Conservation (phyloP, 2,888 invertebrate genomes). For the Pyrrhia umbra region DNA sequence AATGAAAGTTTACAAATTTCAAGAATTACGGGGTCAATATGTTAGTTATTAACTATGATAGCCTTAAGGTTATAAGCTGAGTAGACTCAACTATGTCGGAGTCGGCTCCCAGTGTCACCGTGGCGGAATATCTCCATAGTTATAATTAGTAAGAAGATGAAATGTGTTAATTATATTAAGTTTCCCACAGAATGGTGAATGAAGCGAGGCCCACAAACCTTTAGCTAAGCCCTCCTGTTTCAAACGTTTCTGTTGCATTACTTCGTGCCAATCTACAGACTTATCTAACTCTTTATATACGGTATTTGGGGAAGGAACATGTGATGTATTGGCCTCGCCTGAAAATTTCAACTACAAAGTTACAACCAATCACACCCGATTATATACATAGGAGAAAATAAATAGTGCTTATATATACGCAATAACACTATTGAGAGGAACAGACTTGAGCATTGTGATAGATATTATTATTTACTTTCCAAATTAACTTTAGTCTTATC, state of each 20-base stretch:
- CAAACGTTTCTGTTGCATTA: slow-evolving; percentile 79
- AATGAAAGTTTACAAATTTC: neutral
- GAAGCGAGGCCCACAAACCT: slow-evolving; percentile 87
- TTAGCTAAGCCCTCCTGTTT: slow-evolving; percentile 81
- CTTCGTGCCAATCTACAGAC: slow-evolving; percentile 87
- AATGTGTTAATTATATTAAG: slow-evolving; percentile 34
- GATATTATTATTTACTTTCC: neutral
- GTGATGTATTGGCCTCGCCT: slow-evolving; percentile 81
- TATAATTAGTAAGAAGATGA: slow-evolving; percentile 22
- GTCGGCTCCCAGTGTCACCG: slow-evolving; percentile 7
- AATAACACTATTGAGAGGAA: neutral
- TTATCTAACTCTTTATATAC: slow-evolving; percentile 88
- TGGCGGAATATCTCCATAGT: neutral
- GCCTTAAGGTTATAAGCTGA: neutral
- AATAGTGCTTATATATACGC: slow-evolving; percentile 6
- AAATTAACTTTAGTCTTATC: neutral
- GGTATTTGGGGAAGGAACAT: slow-evolving; percentile 82
- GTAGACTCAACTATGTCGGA: slow-evolving; percentile 8
- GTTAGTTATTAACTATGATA: slow-evolving; percentile 26
- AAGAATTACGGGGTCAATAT: neutral
- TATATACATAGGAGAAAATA: slow-evolving; percentile 17
- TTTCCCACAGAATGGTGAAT: slow-evolving; percentile 40
- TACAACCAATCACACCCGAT: slow-evolving; percentile 50
- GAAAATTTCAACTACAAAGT: slow-evolving; percentile 80
- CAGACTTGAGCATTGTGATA: slow-evolving; percentile 20